Percentiles rank a stretch among this genome's conserved stretches.
phyloP scores from a whole-genome alignment of 2,888 invertebrate genomes.

The Clunio marinus region DNA sequence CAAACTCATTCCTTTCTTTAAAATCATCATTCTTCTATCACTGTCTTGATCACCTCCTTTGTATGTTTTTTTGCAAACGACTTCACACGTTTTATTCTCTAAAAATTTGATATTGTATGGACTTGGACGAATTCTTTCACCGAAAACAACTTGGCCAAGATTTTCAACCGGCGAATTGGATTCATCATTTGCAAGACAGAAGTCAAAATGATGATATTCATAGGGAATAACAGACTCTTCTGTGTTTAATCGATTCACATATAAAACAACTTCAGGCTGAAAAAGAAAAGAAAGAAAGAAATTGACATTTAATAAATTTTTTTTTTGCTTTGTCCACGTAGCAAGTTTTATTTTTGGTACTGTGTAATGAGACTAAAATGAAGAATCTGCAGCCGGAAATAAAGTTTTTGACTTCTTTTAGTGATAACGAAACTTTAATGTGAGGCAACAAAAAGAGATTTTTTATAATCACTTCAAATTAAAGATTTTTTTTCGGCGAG shows the following conservation, averaged over 20 bases:
- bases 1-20: conserved; percentile 87
- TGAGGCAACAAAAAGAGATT: no score
- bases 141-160: conserved; percentile 97
- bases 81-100: conserved; percentile 62
- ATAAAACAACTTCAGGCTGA: conserved; percentile 82
- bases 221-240: conserved; percentile 97
- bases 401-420: no score
- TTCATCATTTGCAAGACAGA: conserved; percentile 69
- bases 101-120: conserved; percentile 85
- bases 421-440: no score
- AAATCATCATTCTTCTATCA: conserved; percentile 67
- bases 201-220: conserved; percentile 97
- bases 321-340: not conserved
- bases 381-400: no score
- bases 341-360: conserved; percentile 1
- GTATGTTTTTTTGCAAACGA: conserved; percentile 67
- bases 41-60: conserved; percentile 60
- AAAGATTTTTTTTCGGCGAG: no score
- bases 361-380: no score
- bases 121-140: conserved; percentile 95
- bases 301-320: not conserved
- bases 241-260: conserved; percentile 95
- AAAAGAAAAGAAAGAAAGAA: not conserved
- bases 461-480: no score
- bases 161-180: conserved; percentile 91